Evolutionary conservation across 2,888 invertebrate genomes (phyloP).

Genomic region (Spicauda simplicius): DNA sequence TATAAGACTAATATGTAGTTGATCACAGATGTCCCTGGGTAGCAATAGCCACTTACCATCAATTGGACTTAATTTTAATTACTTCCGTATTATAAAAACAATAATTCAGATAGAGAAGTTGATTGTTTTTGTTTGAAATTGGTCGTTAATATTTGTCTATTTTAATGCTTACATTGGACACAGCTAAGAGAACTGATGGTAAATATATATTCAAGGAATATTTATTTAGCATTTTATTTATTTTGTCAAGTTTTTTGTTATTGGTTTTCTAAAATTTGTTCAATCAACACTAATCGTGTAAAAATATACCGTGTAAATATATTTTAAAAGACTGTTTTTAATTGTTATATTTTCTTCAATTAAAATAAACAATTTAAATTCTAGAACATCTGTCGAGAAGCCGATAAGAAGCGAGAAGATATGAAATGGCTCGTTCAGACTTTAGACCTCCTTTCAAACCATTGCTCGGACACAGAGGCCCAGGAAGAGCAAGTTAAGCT

Average conservation of each 20-base stretch:
- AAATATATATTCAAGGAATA: conserved; percentile 53
- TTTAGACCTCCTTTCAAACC: conserved; percentile 92
- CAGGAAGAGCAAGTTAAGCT: conserved; percentile 92
- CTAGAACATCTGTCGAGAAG: conserved; percentile 95
- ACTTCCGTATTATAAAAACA: too few relatives aligned
- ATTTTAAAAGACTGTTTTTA: too few relatives aligned
- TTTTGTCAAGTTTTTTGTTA: not conserved
- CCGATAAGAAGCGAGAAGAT: conserved; percentile 95
- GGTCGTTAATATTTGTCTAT: conserved; percentile 34
- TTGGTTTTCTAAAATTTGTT: not conserved
- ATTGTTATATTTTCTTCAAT: too few relatives aligned
- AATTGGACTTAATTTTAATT: too few relatives aligned
- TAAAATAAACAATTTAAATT: conserved; percentile 41
- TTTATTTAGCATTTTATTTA: not conserved
- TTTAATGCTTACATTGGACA: conserved; percentile 57
- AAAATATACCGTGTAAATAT: too few relatives aligned
- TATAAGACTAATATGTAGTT: too few relatives aligned
- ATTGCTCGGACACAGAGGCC: conserved; percentile 92
- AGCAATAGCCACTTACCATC: too few relatives aligned
- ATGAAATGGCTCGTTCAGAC: conserved; percentile 98
- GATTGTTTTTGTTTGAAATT: not conserved
- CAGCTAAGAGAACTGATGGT: conserved; percentile 82
- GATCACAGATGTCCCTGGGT: too few relatives aligned
- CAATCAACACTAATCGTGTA: too few relatives aligned
- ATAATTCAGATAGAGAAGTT: too few relatives aligned